phyloP scores from a whole-genome alignment of 2,888 invertebrate species.

The Tridacna crocea region DNA sequence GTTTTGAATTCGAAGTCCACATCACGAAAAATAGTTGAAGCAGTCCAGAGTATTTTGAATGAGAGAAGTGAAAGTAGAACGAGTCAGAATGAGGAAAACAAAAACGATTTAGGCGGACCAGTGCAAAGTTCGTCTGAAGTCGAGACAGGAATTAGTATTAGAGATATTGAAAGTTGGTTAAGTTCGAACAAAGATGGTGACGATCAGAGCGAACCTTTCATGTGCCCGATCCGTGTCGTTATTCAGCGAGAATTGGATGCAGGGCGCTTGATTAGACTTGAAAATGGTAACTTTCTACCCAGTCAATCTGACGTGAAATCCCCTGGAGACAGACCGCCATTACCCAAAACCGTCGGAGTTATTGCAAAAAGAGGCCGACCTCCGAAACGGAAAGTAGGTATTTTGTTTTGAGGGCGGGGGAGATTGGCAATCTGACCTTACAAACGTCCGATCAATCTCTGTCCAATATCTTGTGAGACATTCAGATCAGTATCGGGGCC shows the following conservation, averaged over 20 bases:
- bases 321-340: constrained; percentile 4
- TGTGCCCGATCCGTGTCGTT: constrained; percentile 86
- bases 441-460: no score
- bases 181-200: constrained; percentile 21
- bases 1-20: constrained; percentile 73
- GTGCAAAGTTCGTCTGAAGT: constrained; percentile 69
- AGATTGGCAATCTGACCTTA: no score
- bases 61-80: constrained; percentile 14
- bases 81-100: not conserved
- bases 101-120: not conserved
- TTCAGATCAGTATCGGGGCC: no score
- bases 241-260: constrained; percentile 89
- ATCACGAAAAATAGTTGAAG: constrained; percentile 70
- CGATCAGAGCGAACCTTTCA: constrained; percentile 67
- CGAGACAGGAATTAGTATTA: constrained; percentile 55
- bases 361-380: constrained; percentile 62
- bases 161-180: constrained; percentile 18
- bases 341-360: constrained; percentile 38
- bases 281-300: constrained; percentile 73
- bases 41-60: constrained; percentile 57
- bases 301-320: not conserved
- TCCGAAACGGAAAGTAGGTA: constrained; percentile 63
- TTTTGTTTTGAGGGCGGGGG: not conserved
- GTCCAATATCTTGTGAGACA: no score
- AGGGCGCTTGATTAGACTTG: constrained; percentile 88